Evolutionary conservation across 2,888 invertebrate species (phyloP), one percentile per base, ranked within the genome.

Genomic region (Caenorhabditis sp.): DNA sequence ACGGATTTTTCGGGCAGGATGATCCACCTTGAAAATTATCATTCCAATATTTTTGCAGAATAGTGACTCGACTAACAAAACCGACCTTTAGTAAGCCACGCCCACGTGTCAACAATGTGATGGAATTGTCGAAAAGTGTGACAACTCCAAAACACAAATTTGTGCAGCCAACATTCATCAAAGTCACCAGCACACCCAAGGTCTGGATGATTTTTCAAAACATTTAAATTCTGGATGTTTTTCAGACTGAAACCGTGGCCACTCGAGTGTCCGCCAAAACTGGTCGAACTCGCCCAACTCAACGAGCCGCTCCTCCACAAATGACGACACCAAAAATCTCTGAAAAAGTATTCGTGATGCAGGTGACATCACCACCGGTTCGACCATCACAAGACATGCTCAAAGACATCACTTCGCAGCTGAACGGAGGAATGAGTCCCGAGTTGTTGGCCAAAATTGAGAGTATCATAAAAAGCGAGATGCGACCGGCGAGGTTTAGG

Each of bases 371-470:
- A 3, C 62, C 79, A 31, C 79, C 79, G 6, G 14, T 62, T n/a
- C 21, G 54, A 3, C 23, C 53, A 17, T 17, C 17, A 1, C 26
- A 60, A n/a, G 58, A 66, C n/a, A 62, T 74, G 54, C 55, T 74
- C 10, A 57, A 58, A 1, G 63, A 74, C 31, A 74, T 74, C 26
- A 69, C 69, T 1, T 58, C 51, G 26, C 77, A 79, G 54, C 43
- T 79, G 2, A 77, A 73, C 58, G 72, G 69, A n/a, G 77, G 77
- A 53, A 75, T 79, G 73, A 70, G 70, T 27, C 75, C 77, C 75
- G 77, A 49, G 66, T 62, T 66, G 17, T 36, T 79, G 27, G 75
- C 77, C 0, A 77, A 79, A 66, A 79, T 79, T 50, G 75, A 79
- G 66, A 67, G 50, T 19, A 74, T 74, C 49, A 66, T 74, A 24